Conservation (phyloP, 2,113 vertebrate genomes). For the Cygnus buccinator region DNA sequence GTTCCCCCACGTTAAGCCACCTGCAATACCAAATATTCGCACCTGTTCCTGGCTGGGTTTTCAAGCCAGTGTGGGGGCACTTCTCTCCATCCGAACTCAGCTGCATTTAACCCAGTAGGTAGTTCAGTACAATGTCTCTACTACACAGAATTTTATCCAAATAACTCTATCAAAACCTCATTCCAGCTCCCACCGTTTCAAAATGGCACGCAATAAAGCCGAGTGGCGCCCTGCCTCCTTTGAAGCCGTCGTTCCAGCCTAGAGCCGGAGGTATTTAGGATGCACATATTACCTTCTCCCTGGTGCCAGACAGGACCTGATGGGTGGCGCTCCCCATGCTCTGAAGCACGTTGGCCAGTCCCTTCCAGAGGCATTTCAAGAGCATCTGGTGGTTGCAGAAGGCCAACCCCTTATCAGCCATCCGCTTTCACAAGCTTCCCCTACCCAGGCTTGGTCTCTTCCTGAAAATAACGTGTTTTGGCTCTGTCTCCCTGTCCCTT, state of each 20-base stretch:
- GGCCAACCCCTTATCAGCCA: not conserved
- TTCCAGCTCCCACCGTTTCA: not conserved
- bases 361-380: not conserved
- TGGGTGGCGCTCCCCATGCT: rapidly evolving
- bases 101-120: not conserved
- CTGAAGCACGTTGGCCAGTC: not conserved
- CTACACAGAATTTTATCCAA: not conserved
- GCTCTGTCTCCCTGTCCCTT: not conserved
- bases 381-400: not conserved
- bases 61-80: not conserved
- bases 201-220: not conserved
- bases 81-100: not conserved
- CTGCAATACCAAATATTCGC: not conserved
- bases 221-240: not conserved
- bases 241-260: not conserved
- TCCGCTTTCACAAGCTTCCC: not conserved
- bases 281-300: not conserved
- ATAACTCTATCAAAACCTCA: not conserved
- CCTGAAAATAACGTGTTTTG: not conserved
- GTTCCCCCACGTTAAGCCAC: not conserved
- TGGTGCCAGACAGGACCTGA: not conserved
- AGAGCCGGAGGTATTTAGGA: not conserved
- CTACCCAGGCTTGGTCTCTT: not conserved
- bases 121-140: not conserved
- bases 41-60: not conserved